These are phyloP conservation scores for Perca fluviatilis DNA, from an alignment of 2,113 vertebrate species.

Conservation along the genomic window DNA sequence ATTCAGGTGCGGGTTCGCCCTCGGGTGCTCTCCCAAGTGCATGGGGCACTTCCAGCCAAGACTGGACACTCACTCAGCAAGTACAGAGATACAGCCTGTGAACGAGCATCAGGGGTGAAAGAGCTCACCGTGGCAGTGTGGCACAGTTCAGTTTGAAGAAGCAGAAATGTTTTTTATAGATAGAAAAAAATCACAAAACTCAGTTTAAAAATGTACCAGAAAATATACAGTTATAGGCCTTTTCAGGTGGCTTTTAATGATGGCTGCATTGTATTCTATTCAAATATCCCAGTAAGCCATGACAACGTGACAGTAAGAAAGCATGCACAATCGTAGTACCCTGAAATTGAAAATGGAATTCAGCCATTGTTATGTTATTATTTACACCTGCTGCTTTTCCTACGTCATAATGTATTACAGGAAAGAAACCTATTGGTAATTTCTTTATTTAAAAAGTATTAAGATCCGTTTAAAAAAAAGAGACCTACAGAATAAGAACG, in stretches of 20 bases:
- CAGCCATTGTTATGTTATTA: background rate
- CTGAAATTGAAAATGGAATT: background rate
- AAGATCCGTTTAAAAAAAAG: too few relatives aligned
- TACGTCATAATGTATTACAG: too few relatives aligned
- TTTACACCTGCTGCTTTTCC: too few relatives aligned
- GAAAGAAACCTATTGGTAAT: too few relatives aligned
- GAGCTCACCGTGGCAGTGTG: background rate
- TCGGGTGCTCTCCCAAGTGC: slow-evolving; percentile 36
- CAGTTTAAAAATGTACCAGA: background rate
- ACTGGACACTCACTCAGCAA: slow-evolving; percentile 19
- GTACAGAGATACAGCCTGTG: background rate
- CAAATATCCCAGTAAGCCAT: too few relatives aligned
- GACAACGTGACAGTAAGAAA: background rate
- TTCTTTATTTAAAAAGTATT: too few relatives aligned
- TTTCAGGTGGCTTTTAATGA: background rate
- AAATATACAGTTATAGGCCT: too few relatives aligned
- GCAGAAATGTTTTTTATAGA: background rate
- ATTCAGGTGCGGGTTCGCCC: slow-evolving; percentile 61
- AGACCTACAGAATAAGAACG: too few relatives aligned
- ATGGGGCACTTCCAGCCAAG: background rate
- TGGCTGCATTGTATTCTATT: background rate
- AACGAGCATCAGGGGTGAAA: slow-evolving; percentile 7
- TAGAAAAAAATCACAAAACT: background rate
- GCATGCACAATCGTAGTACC: background rate
- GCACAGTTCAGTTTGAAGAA: background rate